Percentiles rank a stretch among this genome's conserved stretches.
Evolutionary conservation across 53 echinoderm and acorn worm species (phyloP).

Genomic region (Temnopleurus reevesii): DNA sequence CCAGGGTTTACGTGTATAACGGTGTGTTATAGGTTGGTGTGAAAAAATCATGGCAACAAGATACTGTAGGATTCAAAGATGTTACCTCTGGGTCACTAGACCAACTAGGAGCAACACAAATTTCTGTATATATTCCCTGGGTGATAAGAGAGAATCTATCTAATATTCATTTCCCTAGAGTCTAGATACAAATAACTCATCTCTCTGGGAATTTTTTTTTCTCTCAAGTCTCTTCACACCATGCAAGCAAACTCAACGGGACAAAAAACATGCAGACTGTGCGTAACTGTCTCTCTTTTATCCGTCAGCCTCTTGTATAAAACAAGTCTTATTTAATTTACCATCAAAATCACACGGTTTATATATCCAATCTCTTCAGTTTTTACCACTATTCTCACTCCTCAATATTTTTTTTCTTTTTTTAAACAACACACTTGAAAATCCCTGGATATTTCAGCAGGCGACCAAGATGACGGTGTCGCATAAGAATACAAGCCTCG

Average conservation of each 20-base stretch:
- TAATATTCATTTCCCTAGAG: neutral
- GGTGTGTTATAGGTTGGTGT: no score
- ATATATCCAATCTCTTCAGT: slow-evolving; percentile 59
- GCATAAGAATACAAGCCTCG: slow-evolving; percentile 1
- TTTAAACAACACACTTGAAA: slow-evolving; percentile 48
- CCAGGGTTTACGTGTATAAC: no score
- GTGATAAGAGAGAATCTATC: no score
- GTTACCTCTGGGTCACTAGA: no score
- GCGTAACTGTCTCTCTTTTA: neutral
- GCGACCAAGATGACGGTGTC: neutral
- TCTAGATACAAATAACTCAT: neutral
- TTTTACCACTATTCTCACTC: neutral
- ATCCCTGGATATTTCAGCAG: neutral
- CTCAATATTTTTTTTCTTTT: slow-evolving; percentile 25
- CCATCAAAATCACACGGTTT: slow-evolving; percentile 62
- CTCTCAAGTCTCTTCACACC: neutral
- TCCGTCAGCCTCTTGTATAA: slow-evolving; percentile 63
- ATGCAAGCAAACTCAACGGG: neutral
- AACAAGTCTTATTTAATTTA: slow-evolving; percentile 62
- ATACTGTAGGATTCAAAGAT: no score
- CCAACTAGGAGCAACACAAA: no score
- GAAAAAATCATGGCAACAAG: no score
- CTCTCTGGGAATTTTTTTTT: neutral
- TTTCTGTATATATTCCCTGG: no score
- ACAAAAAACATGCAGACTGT: neutral